Evolutionary conservation across 2,797 vertebrate species (phyloP).

Genomic region (Mastacembelus armatus): DNA sequence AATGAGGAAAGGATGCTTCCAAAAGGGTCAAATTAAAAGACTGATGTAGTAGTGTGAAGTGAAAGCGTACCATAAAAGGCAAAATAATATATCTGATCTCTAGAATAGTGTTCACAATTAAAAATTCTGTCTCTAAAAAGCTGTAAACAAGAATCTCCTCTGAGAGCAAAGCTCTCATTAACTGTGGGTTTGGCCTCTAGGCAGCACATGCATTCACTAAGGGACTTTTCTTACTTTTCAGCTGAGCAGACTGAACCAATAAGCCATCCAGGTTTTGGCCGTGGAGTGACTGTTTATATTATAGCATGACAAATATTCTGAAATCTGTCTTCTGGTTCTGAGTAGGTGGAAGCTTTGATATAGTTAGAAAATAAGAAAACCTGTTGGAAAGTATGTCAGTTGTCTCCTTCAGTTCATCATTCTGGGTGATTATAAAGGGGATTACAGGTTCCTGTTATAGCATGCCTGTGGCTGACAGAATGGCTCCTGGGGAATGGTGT

Average conservation of each 20-base stretch:
- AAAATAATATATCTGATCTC: constrained; percentile 24
- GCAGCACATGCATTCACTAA: constrained; percentile 18
- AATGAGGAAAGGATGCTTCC: constrained; percentile 56
- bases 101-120: constrained; percentile 26
- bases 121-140: constrained; percentile 38
- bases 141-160: constrained; percentile 33
- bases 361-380: constrained; percentile 44
- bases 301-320: constrained; percentile 22
- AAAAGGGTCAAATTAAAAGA: constrained; percentile 42
- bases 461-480: constrained; percentile 69
- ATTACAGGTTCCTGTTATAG: constrained; percentile 68
- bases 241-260: constrained; percentile 43
- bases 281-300: constrained; percentile 25
- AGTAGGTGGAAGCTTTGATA: constrained; percentile 27
- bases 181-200: constrained; percentile 35
- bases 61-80: constrained; percentile 10
- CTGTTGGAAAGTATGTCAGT: constrained; percentile 51
- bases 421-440: constrained; percentile 59
- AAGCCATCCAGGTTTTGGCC: constrained; percentile 16
- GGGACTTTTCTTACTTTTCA: constrained; percentile 33
- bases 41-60: constrained; percentile 27
- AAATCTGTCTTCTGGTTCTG: constrained; percentile 2
- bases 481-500: constrained; percentile 69
- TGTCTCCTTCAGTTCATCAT: constrained; percentile 66
- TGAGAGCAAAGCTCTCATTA: constrained; percentile 43